phyloP scores from a whole-genome alignment of 2,113 vertebrate genomes.

The Phyllopteryx taeniolatus region DNA sequence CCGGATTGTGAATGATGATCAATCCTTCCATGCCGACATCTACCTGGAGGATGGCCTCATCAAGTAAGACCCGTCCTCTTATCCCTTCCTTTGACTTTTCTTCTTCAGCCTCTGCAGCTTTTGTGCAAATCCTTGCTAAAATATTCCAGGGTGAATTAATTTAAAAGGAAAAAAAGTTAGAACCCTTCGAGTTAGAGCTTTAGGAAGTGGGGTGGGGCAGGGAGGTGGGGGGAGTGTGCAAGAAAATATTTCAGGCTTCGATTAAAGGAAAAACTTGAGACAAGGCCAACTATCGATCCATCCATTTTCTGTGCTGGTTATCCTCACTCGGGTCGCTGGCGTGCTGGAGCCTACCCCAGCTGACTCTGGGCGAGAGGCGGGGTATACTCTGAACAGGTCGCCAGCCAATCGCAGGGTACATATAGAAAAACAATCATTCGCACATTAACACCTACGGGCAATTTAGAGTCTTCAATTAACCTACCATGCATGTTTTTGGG shows the following conservation, averaged over 20 bases:
- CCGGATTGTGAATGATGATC: constrained; percentile 95
- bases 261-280: background rate
- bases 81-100: constrained; percentile 13
- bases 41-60: constrained; percentile 98
- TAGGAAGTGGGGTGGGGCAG: background rate
- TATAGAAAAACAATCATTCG: no score
- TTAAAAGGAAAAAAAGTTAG: background rate
- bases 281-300: background rate
- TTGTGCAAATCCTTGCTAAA: background rate
- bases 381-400: no score
- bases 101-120: background rate
- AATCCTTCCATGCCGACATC: constrained; percentile 94
- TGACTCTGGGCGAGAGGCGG: no score
- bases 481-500: no score
- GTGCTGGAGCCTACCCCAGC: no score
- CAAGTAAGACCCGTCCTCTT: constrained; percentile 80
- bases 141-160: background rate
- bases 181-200: background rate
- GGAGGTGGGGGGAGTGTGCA: background rate
- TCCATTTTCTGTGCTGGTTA: no score
- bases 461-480: no score
- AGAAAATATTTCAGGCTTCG: background rate
- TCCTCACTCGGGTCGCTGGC: no score
- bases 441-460: no score
- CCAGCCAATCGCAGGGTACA: no score